Evolutionary conservation across 2,888 invertebrate species (phyloP).

Genomic region (Drosophila vallismaia): DNA sequence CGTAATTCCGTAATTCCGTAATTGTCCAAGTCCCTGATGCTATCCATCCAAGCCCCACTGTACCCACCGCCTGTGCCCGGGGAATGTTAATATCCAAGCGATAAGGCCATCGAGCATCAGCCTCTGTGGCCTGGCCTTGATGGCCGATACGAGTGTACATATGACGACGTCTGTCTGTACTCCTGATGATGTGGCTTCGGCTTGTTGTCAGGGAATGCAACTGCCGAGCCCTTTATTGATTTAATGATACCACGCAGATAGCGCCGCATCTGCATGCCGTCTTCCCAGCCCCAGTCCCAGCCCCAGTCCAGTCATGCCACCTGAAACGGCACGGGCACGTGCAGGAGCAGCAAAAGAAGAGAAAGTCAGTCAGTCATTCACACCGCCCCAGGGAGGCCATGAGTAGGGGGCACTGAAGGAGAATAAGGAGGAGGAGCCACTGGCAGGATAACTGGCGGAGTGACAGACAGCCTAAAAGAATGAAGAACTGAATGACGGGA

Average conservation of each 20-base stretch:
- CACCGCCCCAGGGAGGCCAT: conserved; percentile 37
- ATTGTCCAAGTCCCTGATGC: not conserved
- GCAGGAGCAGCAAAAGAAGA: conserved; percentile 28
- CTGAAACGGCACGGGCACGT: conserved; percentile 67
- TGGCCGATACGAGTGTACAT: conserved; percentile 2
- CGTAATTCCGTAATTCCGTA: not conserved
- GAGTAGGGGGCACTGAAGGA: too few species aligned
- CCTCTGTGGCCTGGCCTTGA: conserved; percentile 33
- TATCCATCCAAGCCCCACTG: not conserved
- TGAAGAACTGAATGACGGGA: conserved; percentile 8
- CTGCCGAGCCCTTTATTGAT: conserved; percentile 71
- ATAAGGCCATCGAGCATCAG: conserved; percentile 33
- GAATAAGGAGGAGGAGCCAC: not conserved
- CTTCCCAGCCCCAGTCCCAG: not conserved
- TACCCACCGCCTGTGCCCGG: not conserved
- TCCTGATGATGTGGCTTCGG: conserved; percentile 33
- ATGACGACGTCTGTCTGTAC: not conserved
- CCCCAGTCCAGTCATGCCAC: conserved; percentile 38
- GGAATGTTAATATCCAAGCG: conserved; percentile 30
- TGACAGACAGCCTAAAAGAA: not conserved
- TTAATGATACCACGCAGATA: conserved; percentile 30
- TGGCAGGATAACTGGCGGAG: not conserved
- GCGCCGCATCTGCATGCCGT: conserved; percentile 3
- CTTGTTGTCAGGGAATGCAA: conserved; percentile 52
- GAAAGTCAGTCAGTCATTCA: conserved; percentile 63